phyloP scores from a whole-genome alignment of 2,888 invertebrate genomes.

The Lordiphosa andalusiaca region DNA sequence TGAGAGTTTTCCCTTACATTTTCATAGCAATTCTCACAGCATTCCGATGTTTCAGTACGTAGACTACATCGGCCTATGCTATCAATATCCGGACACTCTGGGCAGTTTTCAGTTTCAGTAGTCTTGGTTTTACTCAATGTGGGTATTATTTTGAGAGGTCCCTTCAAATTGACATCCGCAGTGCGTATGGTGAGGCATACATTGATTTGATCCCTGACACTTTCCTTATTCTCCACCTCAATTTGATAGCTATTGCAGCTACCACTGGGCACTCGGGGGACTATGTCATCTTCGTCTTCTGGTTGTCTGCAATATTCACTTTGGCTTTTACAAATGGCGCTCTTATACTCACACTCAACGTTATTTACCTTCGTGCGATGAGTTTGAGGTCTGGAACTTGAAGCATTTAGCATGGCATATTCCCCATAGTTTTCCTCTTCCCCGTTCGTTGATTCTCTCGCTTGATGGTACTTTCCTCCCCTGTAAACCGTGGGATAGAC shows the following conservation, averaged over 20 bases:
- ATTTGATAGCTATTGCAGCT: not conserved
- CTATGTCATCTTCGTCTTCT: conserved; percentile 1
- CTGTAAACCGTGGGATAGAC: conserved; percentile 44
- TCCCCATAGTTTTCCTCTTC: not conserved
- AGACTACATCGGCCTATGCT: not conserved
- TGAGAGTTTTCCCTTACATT: not conserved
- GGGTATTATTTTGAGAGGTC: conserved; percentile 1
- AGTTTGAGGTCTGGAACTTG: not conserved
- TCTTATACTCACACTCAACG: conserved; percentile 1
- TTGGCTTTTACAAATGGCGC: conserved; percentile 3
- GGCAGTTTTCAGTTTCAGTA: not conserved
- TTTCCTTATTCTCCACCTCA: not conserved
- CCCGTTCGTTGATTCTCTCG: not conserved
- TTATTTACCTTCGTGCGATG: conserved; percentile 30
- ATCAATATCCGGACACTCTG: not conserved
- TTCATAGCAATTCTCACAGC: not conserved
- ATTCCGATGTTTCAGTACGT: not conserved
- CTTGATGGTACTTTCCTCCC: not conserved
- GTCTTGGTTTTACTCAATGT: not conserved
- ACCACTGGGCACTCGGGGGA: not conserved
- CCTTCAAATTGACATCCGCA: conserved; percentile 7
- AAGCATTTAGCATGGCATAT: conserved; percentile 6
- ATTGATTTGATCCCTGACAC: conserved; percentile 24
- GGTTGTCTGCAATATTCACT: conserved; percentile 22
- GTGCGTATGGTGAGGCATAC: conserved; percentile 25